Evolutionary conservation across 1,140 invertebrate genomes (phyloP), one percentile per base, ranked within the genome.

Genomic region (Vanessa atalanta): DNA sequence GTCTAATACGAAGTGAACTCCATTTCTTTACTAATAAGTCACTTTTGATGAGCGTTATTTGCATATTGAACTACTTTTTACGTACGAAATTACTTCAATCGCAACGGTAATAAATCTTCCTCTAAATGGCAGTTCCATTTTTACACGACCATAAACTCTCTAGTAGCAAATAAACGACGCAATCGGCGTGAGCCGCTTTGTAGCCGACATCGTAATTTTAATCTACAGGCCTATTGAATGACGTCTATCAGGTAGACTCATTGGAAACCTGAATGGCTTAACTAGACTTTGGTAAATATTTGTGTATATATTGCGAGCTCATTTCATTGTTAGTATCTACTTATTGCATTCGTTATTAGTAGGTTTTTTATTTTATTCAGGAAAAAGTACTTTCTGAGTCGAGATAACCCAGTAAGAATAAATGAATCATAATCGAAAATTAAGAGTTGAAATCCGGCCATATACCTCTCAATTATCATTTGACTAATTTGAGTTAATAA

Each of bases 101-200:
- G 63, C 76, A 70, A 75, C 77, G 64, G 70, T 67, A 63, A 82
- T 82, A 79, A 79, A 82, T 82, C 73, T 80, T 66, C 47, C 20
- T 51, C 20, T 72, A 76, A 79, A 73, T 73, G 78, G 72, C 68
- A 20, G 72, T 69, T 65, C 66, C 77, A 70, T 66, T 68, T 71
- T 73, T 72, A 61, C 60, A 61, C 63, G 57, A 71, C 69, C 70
- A 79, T 73, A 76, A 79, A 79, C 69, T 76, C 66, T 72, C 73
- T 67, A 66, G 70, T 65, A 63, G 70, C 71, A 69, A 73, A 78
- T 75, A 75, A 78, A 69, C 70, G 72, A 50, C 47, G 31, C 60
- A 57, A 73, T 73, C 55, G 65, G 63, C 60, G 55, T 47, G 23
- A 63, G n/a, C 6, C 31, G 53, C 53, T 68, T 68, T 68, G 65